These are phyloP conservation scores for Bombus ignitus DNA, from an alignment of 1,140 invertebrate species.

Conservation along the genomic window DNA sequence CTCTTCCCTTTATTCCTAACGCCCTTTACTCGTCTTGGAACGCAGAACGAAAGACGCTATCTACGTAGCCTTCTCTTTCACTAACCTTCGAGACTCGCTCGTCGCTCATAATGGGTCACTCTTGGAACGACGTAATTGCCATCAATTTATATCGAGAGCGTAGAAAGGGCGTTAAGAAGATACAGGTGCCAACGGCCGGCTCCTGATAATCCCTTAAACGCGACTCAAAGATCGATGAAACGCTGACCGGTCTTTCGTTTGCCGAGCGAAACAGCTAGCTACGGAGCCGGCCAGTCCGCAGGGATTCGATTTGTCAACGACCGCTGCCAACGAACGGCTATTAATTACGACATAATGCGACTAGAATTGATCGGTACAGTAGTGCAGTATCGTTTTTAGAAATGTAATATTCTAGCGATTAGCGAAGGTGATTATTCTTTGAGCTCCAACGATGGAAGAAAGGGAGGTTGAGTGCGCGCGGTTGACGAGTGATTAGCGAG, in stretches of 20 bases:
- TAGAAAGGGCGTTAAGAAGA: constrained; percentile 32
- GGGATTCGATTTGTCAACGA: constrained; percentile 37
- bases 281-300: too few species aligned
- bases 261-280: neutral
- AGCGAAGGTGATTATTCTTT: neutral
- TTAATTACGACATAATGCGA: constrained; percentile 23
- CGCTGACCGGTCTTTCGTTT: neutral
- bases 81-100: neutral
- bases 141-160: constrained; percentile 58
- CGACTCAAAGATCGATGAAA: constrained; percentile 45
- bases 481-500: neutral
- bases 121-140: constrained; percentile 60
- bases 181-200: constrained; percentile 9
- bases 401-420: neutral
- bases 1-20: constrained; percentile 2
- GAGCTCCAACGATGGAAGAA: neutral
- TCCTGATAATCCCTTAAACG: constrained; percentile 42
- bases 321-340: neutral
- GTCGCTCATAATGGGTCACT: constrained; percentile 45
- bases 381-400: neutral
- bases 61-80: neutral
- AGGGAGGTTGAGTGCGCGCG: neutral
- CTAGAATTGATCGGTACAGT: neutral
- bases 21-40: constrained; percentile 24
- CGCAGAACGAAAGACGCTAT: neutral